phyloP scores from a whole-genome alignment of 92 coral and sea anemone genomes.

The Porites cylindrica region DNA sequence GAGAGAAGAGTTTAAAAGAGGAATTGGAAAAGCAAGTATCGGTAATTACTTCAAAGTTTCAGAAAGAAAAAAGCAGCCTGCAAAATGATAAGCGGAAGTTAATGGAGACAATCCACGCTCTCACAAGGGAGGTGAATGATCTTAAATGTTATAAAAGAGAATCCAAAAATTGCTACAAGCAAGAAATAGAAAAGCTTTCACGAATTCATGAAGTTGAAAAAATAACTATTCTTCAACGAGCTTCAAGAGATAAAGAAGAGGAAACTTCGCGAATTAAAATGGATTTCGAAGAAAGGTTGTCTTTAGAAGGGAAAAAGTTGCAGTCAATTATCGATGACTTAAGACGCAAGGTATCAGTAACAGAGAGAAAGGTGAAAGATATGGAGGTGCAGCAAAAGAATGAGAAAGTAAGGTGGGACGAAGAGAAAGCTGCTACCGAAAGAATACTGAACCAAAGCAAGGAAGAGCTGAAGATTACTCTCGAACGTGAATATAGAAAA shows the following conservation, averaged over 20 bases:
- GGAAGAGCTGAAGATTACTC: slow-evolving; percentile 64
- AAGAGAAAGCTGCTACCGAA: slow-evolving; percentile 56
- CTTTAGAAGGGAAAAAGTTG: slow-evolving; percentile 65
- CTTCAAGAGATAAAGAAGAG: slow-evolving; percentile 66
- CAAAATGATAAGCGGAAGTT: slow-evolving; percentile 58
- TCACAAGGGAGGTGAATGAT: slow-evolving; percentile 69
- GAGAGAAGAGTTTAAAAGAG: neutral
- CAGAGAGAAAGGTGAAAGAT: slow-evolving; percentile 69
- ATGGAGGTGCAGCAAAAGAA: slow-evolving; percentile 61
- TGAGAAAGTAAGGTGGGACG: slow-evolving; percentile 65
- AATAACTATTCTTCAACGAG: slow-evolving; percentile 64
- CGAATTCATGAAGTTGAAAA: slow-evolving; percentile 72
- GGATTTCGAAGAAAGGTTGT: slow-evolving; percentile 58
- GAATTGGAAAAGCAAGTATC: slow-evolving; percentile 54
- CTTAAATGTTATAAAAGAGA: slow-evolving; percentile 76
- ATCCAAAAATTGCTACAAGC: slow-evolving; percentile 51
- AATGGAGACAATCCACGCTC: slow-evolving; percentile 60
- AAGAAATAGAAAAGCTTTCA: slow-evolving; percentile 63
- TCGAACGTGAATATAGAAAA: slow-evolving; percentile 80
- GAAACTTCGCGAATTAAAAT: slow-evolving; percentile 66
- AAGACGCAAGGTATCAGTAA: slow-evolving; percentile 62
- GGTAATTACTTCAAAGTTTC: slow-evolving; percentile 29
- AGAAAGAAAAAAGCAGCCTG: slow-evolving; percentile 40
- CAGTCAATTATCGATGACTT: slow-evolving; percentile 73
- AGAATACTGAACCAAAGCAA: slow-evolving; percentile 61